Evolutionary conservation across 1,140 invertebrate species (phyloP).

Genomic region (Bombyx mandarina): DNA sequence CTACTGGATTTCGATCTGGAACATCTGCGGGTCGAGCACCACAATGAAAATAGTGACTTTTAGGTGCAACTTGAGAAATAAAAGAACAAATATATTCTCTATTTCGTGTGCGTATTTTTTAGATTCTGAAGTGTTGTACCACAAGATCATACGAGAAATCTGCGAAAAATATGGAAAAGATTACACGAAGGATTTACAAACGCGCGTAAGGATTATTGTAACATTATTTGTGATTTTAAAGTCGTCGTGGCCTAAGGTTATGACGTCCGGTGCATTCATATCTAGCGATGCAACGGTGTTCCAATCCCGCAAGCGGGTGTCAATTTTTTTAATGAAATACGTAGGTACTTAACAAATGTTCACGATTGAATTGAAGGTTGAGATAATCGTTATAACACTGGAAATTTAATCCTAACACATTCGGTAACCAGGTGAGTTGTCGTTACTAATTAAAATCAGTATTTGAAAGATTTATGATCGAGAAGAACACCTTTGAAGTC

Average conservation of each 20-base stretch:
- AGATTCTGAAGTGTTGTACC: constrained; percentile 76
- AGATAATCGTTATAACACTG: too few relatives aligned
- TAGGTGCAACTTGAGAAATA: not conserved
- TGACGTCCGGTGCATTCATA: too few relatives aligned
- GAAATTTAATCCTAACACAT: too few relatives aligned
- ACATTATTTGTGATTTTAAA: not conserved
- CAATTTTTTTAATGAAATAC: too few relatives aligned
- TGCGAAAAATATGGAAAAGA: constrained; percentile 76
- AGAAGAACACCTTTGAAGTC: too few relatives aligned
- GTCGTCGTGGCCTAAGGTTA: too few relatives aligned
- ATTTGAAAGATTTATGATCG: not conserved
- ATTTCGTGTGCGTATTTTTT: constrained; percentile 6
- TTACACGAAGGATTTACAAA: constrained; percentile 79
- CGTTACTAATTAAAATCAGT: not conserved
- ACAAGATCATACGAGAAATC: constrained; percentile 72
- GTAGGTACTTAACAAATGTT: too few relatives aligned
- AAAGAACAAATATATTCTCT: not conserved
- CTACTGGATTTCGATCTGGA: too few relatives aligned
- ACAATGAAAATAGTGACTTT: too few relatives aligned
- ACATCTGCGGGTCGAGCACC: too few relatives aligned
- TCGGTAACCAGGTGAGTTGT: not conserved
- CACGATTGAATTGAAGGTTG: too few relatives aligned
- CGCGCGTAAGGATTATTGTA: constrained; percentile 29
- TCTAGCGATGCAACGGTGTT: not conserved
- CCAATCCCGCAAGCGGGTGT: too few relatives aligned